Evolutionary conservation across 2,888 invertebrate species (phyloP).

Genomic region (Ypsolopha sequella): DNA sequence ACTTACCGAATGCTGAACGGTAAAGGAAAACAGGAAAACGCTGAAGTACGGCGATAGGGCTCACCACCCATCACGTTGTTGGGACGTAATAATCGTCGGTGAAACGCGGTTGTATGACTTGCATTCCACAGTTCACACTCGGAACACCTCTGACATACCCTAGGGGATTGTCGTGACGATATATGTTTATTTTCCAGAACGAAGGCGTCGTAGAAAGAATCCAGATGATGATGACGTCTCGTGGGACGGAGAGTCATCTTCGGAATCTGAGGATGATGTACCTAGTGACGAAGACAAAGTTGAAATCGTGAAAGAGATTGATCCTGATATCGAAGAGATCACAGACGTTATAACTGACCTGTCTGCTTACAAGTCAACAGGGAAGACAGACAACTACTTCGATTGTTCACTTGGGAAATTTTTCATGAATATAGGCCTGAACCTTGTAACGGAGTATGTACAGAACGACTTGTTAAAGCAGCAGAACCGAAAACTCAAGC

Average conservation of each 20-base stretch:
- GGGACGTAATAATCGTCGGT: too few species aligned
- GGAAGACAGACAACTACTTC: constrained; percentile 79
- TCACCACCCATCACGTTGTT: too few species aligned
- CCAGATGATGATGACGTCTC: constrained; percentile 66
- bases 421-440: constrained; percentile 91
- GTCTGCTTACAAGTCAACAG: constrained; percentile 16
- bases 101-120: too few species aligned
- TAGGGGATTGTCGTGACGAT: too few species aligned
- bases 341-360: background rate
- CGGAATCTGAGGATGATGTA: constrained; percentile 64
- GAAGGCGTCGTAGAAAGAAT: constrained; percentile 31
- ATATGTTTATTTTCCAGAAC: constrained; percentile 25
- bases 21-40: too few species aligned
- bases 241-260: constrained; percentile 66
- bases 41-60: too few species aligned
- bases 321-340: constrained; percentile 62
- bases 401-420: constrained; percentile 91
- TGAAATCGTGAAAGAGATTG: constrained; percentile 17
- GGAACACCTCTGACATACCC: too few species aligned
- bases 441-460: constrained; percentile 92
- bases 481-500: constrained; percentile 86
- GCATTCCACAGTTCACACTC: too few species aligned
- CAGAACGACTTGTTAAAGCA: constrained; percentile 92
- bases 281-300: constrained; percentile 55
- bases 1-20: too few species aligned